Conservation (phyloP, 2,113 vertebrate genomes). For the Triplophysa dalaica region DNA sequence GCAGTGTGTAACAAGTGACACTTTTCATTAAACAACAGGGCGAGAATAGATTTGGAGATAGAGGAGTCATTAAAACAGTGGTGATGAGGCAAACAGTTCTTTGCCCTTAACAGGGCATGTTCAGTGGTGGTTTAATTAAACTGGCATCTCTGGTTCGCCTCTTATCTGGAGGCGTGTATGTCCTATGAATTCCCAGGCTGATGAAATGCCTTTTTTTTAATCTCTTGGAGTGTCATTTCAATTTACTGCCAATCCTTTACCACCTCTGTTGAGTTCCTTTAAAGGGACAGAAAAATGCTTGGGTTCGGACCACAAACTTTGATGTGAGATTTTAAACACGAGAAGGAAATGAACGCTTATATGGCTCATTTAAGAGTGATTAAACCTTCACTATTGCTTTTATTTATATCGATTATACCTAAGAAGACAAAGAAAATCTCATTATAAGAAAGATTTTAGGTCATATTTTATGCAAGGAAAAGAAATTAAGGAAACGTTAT, state of each 20-base stretch:
- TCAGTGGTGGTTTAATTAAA: constrained; percentile 39
- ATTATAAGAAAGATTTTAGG: not conserved
- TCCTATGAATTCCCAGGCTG: constrained; percentile 18
- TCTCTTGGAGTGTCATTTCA: constrained; percentile 42
- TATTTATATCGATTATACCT: too few relatives aligned
- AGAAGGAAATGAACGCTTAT: not conserved
- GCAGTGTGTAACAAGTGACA: constrained; percentile 1
- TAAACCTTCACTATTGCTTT: not conserved
- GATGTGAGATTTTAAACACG: constrained; percentile 15
- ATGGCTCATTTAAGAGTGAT: not conserved
- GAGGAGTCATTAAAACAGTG: constrained; percentile 26
- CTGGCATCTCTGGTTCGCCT: constrained; percentile 36
- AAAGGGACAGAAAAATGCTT: not conserved
- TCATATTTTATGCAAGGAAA: not conserved
- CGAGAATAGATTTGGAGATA: constrained; percentile 1
- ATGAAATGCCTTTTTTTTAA: constrained; percentile 34
- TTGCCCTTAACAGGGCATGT: constrained; percentile 11
- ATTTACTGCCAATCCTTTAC: constrained; percentile 46
- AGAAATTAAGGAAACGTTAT: too few relatives aligned
- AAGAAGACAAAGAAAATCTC: too few relatives aligned
- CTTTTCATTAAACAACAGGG: constrained; percentile 29
- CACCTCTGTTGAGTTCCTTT: constrained; percentile 7
- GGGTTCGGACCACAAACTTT: not conserved
- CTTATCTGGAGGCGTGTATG: constrained; percentile 38
- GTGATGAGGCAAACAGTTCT: constrained; percentile 34